Conservation (phyloP, 2,888 invertebrate species). For the Stomorhina lunata region DNA sequence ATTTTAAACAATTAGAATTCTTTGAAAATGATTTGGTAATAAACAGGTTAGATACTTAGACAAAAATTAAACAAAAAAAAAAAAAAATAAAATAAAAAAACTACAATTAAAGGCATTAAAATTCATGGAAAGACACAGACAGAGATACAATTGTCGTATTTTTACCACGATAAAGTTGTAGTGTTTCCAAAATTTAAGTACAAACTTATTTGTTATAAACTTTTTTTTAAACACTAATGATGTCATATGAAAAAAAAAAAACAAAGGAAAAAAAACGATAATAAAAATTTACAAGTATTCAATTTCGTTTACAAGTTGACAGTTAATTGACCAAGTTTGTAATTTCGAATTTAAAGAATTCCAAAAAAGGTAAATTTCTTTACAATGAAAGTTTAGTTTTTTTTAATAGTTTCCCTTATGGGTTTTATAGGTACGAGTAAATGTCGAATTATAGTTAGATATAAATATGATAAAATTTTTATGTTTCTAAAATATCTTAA, state of each 20-base stretch:
- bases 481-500: no score
- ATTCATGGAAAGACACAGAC: background rate
- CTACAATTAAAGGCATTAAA: conserved; percentile 7
- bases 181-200: background rate
- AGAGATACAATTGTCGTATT: no score
- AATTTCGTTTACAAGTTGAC: conserved; percentile 13
- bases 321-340: conserved; percentile 32
- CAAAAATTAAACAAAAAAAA: background rate
- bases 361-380: background rate
- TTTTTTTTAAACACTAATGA: conserved; percentile 30
- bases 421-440: no score
- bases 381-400: background rate
- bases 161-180: background rate
- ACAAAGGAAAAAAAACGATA: background rate
- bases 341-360: background rate
- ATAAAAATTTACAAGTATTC: background rate
- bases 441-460: background rate
- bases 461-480: background rate
- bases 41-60: conserved; percentile 19
- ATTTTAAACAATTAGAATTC: conserved; percentile 45
- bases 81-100: conserved; percentile 15
- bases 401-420: background rate
- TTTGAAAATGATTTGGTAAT: conserved; percentile 9
- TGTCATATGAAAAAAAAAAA: conserved; percentile 54
- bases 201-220: background rate